phyloP scores from a whole-genome alignment of 2,888 invertebrate species.

The Hypolimnas misippus region DNA sequence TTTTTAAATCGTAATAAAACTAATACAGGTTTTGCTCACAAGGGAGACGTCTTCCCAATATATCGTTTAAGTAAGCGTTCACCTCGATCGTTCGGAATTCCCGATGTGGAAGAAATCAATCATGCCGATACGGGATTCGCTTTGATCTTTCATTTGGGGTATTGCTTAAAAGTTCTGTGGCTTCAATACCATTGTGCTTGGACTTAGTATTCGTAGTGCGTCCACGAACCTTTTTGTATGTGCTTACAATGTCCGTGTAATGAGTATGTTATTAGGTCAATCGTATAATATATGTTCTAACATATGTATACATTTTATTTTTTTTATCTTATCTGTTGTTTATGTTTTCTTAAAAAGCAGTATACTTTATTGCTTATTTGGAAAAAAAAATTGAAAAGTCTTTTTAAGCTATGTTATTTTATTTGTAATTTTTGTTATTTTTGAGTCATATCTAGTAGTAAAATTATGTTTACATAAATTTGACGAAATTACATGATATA shows the following conservation, averaged over 20 bases:
- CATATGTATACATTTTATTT: too few relatives aligned
- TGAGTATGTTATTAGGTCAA: background rate
- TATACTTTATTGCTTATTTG: too few relatives aligned
- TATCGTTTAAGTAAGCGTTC: slow-evolving; percentile 36
- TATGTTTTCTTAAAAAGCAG: too few relatives aligned
- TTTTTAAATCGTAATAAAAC: background rate
- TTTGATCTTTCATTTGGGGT: slow-evolving; percentile 39
- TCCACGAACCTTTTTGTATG: background rate
- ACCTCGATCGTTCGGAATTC: slow-evolving; percentile 36
- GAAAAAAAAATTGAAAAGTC: too few relatives aligned
- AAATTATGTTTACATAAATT: too few relatives aligned
- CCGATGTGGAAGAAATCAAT: slow-evolving; percentile 44
- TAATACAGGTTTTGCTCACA: background rate
- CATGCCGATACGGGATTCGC: slow-evolving; percentile 30
- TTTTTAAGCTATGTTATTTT: too few relatives aligned
- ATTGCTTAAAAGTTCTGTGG: slow-evolving; percentile 12
- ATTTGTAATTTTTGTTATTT: too few relatives aligned
- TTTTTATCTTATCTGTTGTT: too few relatives aligned
- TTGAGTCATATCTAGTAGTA: too few relatives aligned
- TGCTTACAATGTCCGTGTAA: background rate
- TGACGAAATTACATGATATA: too few relatives aligned
- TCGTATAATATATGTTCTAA: background rate
- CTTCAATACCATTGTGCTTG: slow-evolving; percentile 16
- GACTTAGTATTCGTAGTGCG: background rate
- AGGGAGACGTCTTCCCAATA: slow-evolving; percentile 25